Evolutionary conservation across 1,140 invertebrate genomes (phyloP).

Genomic region (Eumaeus atala): DNA sequence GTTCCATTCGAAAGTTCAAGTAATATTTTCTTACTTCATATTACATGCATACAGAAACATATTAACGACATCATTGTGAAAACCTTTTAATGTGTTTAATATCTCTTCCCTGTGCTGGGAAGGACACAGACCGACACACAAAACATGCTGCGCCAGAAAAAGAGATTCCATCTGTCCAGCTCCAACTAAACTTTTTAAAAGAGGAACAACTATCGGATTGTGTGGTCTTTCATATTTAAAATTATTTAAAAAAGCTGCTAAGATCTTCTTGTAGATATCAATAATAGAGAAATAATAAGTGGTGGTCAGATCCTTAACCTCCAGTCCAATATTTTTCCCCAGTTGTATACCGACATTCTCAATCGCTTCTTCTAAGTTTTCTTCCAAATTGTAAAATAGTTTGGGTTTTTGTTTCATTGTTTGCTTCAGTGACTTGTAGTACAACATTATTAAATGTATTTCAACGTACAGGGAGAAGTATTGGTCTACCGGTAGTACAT

Average conservation of each 20-base stretch:
- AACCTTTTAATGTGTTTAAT: too few relatives aligned
- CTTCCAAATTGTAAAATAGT: conserved; percentile 25
- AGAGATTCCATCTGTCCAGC: conserved; percentile 23
- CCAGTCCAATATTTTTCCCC: conserved; percentile 40
- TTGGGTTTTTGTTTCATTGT: conserved; percentile 29
- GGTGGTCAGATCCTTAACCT: conserved; percentile 32
- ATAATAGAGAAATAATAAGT: conserved; percentile 40
- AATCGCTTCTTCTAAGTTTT: conserved; percentile 28
- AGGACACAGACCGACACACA: too few relatives aligned
- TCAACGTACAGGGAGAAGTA: conserved; percentile 33
- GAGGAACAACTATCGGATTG: conserved; percentile 22
- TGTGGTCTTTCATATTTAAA: conserved; percentile 19
- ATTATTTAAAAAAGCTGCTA: conserved; percentile 27
- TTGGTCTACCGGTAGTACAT: conserved; percentile 31
- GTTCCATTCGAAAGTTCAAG: too few relatives aligned
- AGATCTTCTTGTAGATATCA: conserved; percentile 31
- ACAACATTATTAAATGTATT: conserved; percentile 46
- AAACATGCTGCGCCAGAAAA: conserved; percentile 27
- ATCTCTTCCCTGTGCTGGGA: too few relatives aligned
- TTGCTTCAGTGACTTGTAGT: conserved; percentile 36
- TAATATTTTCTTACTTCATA: too few relatives aligned
- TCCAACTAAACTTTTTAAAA: conserved; percentile 36
- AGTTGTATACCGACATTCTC: conserved; percentile 35
- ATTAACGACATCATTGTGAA: too few relatives aligned
- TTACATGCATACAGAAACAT: too few relatives aligned